Evolutionary conservation across 2,113 vertebrate species (phyloP), one percentile per base, ranked within the genome.

Genomic region (Lampris incognitus): DNA sequence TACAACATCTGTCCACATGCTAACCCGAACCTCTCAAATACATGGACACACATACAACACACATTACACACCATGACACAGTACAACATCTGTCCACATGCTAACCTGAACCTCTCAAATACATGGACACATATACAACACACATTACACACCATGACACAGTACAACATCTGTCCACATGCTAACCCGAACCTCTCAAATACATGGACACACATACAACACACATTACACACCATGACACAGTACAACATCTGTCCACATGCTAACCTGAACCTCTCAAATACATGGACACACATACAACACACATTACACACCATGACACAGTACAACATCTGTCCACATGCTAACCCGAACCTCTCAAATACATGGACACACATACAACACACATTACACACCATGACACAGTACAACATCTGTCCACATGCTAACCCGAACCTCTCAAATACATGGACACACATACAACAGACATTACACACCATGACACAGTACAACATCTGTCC

Each of bases 21-120:
- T 8, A 55, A 51, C 24, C 24, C 24, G 37, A 4, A 38, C 39
- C n/a, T 42, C 39, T 51, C 11, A 42, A 44, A 3, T 80, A 57
- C 1, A 39, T 9, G 4, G 9, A 63, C 5, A 7, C 44, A 39
- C 46, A 60, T 13, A 44, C 24, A 38, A 42, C 6, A 41, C 7
- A 50, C 38, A 41, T 4, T 51, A 9, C 94, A 95, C 86, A 98
- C 97, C 97, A 0, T 9, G 3, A 37, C 24, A 55, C 10, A 54
- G n/a, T 42, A 41, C 24, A 13, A 11, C 9, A 52, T 5, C 49
- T n/a, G 4, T 7, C 1, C 44, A 46, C 44, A 9, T 9, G 44
- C 9, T 8, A 55, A 51, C 24, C 24, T 0, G 37, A 4, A 38
- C 39, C n/a, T 42, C 39, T 51, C 11, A 42, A 44, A 3, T 80